Evolutionary conservation across 2,113 vertebrate genomes (phyloP).

Genomic region (Equus quagga): DNA sequence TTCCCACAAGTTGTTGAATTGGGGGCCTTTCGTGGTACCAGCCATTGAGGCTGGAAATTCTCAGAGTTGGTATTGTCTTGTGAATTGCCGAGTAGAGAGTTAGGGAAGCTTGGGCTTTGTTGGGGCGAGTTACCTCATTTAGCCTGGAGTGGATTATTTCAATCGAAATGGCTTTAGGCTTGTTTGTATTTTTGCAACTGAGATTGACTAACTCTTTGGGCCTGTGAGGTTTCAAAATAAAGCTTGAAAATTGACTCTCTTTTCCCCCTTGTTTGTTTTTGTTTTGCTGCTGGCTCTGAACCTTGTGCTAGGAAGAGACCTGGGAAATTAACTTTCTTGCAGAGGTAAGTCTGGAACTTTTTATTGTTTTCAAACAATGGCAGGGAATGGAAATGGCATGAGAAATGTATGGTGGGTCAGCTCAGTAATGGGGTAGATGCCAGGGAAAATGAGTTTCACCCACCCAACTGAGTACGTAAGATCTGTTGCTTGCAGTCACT

Average conservation of each 20-base stretch:
- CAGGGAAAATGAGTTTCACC: background rate
- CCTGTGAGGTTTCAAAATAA: conserved; percentile 52
- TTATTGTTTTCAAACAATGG: conserved; percentile 5
- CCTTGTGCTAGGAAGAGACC: conserved; percentile 76
- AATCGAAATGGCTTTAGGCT: background rate
- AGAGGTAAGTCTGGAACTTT: conserved; percentile 76
- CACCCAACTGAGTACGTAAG: background rate
- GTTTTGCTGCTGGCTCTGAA: conserved; percentile 77
- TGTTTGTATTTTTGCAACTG: conserved; percentile 7
- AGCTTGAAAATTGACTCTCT: conserved; percentile 49
- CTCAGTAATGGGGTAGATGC: background rate
- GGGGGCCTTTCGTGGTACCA: conserved; percentile 9
- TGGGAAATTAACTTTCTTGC: conserved; percentile 69
- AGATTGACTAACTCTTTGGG: conserved; percentile 14
- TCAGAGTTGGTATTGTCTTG: conserved; percentile 13
- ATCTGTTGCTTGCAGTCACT: background rate
- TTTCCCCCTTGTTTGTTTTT: conserved; percentile 53
- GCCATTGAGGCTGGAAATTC: background rate
- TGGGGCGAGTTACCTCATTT: background rate
- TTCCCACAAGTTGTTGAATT: background rate
- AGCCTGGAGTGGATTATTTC: background rate
- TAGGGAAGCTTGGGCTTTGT: background rate
- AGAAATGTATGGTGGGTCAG: background rate
- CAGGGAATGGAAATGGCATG: conserved; percentile 25
- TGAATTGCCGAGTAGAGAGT: background rate